Percentiles rank a stretch among this genome's conserved stretches.
phyloP scores from a whole-genome alignment of 2,113 vertebrate genomes.

The Zosterops borbonicus region DNA sequence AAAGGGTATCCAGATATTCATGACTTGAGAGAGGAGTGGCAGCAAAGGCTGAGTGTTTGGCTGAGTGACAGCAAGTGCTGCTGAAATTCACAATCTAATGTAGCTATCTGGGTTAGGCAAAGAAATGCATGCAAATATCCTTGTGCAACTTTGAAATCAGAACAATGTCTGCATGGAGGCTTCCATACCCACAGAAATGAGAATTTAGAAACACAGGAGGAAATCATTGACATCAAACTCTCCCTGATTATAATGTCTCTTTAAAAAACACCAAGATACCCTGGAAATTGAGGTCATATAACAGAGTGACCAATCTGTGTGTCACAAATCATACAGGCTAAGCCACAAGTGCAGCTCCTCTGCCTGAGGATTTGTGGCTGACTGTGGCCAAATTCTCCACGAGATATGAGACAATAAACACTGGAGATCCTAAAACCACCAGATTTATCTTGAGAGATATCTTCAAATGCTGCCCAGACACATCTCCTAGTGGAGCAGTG shows the following conservation, averaged over 20 bases:
- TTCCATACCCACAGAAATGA: neutral
- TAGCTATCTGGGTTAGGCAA: neutral
- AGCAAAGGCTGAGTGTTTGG: neutral
- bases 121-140: neutral
- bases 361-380: neutral
- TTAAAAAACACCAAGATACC: accelerated
- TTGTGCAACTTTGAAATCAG: neutral
- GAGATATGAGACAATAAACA: neutral
- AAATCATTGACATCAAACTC: neutral
- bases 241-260: neutral
- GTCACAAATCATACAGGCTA: neutral
- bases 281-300: neutral
- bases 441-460: neutral
- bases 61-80: neutral
- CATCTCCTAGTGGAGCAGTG: neutral
- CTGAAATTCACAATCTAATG: neutral
- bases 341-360: neutral
- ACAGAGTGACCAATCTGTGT: neutral
- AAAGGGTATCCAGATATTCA: neutral
- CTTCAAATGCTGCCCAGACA: neutral
- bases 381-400: neutral
- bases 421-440: neutral
- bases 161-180: neutral
- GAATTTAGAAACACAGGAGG: neutral
- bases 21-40: neutral